Evolutionary conservation across 2,113 vertebrate species (phyloP).

Genomic region (Candoia aspera): DNA sequence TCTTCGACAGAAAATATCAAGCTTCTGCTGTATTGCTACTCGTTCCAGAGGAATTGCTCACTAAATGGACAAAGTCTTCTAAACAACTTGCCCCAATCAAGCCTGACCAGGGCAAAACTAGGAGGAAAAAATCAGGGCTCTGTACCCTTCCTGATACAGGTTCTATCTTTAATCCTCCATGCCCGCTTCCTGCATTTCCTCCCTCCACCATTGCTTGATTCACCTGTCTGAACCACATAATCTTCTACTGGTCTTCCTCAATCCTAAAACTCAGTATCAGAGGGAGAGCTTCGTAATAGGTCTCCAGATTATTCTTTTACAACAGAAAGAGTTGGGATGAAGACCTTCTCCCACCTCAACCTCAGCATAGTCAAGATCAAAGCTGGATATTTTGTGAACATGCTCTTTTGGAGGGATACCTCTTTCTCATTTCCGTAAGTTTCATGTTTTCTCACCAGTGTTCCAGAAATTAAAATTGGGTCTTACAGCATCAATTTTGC

Average conservation of each 20-base stretch:
- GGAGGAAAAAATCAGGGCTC: background rate
- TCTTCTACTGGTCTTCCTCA: background rate
- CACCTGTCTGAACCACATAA: background rate
- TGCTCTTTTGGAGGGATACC: background rate
- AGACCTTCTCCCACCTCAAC: background rate
- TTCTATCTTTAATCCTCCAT: background rate
- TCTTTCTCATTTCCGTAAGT: background rate
- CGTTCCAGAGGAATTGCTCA: background rate
- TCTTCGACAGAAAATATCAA: background rate
- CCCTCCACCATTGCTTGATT: background rate
- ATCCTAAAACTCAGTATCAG: background rate
- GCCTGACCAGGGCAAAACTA: background rate
- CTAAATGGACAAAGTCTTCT: background rate
- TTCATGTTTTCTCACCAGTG: background rate
- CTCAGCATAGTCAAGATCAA: background rate
- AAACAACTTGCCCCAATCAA: background rate
- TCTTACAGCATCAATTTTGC: background rate
- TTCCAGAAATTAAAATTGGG: background rate
- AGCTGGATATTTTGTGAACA: background rate
- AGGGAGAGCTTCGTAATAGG: background rate
- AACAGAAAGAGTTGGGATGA: background rate
- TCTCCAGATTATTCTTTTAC: background rate
- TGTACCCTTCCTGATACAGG: background rate
- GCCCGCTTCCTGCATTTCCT: background rate
- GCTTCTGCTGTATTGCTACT: background rate